A percentile compares a stretch with the other conserved stretches of the same genome.
These are phyloP conservation scores for Corythoichthys haematopterus DNA, from an alignment of 2,113 vertebrate species.

Conservation along the genomic window DNA sequence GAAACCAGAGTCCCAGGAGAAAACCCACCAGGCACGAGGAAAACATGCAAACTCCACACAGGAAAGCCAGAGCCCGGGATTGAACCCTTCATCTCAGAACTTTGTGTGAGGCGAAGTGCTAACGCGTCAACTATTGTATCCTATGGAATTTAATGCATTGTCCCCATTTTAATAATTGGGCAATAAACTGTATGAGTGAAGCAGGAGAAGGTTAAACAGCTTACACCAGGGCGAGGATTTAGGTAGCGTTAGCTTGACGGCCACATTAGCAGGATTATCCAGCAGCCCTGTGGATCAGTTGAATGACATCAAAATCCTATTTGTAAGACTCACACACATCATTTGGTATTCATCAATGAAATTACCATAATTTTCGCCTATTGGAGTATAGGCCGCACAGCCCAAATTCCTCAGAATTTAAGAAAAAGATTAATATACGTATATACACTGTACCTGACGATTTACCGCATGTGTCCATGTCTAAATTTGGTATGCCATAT, in stretches of 20 bases:
- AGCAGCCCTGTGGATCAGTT: conserved; percentile 57
- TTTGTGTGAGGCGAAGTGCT: too few relatives aligned
- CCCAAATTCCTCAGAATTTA: too few relatives aligned
- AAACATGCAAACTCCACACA: too few relatives aligned
- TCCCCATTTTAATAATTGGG: background rate
- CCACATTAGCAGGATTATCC: conserved; percentile 66
- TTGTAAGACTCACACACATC: conserved; percentile 39
- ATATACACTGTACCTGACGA: too few relatives aligned
- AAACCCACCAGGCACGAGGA: too few relatives aligned
- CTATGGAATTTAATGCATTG: background rate
- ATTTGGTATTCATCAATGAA: conserved; percentile 26
- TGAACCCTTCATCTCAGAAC: too few relatives aligned
- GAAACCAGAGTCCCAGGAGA: too few relatives aligned
- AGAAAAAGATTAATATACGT: too few relatives aligned
- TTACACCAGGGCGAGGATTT: conserved; percentile 54
- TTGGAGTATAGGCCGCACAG: too few relatives aligned
- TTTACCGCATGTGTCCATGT: too few relatives aligned
- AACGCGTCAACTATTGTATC: background rate
- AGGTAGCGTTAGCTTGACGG: conserved; percentile 37
- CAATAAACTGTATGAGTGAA: background rate
- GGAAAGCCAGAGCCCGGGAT: too few relatives aligned
- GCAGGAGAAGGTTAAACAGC: conserved; percentile 58
- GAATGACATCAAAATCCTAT: conserved; percentile 59
- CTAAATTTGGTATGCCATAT: too few relatives aligned
- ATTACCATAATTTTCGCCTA: conserved; percentile 30